Evolutionary conservation across 2,797 vertebrate species (phyloP).

Genomic region (Acanthurus tractus): DNA sequence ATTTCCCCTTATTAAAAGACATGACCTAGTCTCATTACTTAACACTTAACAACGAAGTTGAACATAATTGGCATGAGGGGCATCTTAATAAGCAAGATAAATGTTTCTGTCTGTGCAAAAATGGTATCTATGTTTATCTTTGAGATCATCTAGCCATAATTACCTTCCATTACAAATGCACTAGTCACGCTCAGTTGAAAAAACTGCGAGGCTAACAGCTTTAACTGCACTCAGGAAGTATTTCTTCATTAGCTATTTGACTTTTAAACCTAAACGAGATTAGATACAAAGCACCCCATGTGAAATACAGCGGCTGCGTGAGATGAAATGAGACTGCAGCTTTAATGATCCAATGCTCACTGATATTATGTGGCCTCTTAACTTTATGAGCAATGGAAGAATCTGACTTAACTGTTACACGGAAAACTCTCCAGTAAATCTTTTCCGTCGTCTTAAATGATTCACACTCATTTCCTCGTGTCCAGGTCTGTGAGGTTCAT

Average conservation of each 20-base stretch:
- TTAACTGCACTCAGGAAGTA: constrained; percentile 10
- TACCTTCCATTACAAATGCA: constrained; percentile 34
- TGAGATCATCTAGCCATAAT: constrained; percentile 47
- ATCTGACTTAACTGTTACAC: constrained; percentile 1
- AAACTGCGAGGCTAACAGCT: constrained; percentile 24
- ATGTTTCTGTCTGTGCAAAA: constrained; percentile 26
- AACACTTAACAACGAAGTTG: constrained; percentile 33
- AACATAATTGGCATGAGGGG: constrained; percentile 27
- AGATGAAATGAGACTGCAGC: constrained; percentile 25
- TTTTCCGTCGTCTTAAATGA: constrained; percentile 41
- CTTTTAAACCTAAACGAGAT: constrained; percentile 43
- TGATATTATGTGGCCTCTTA: constrained; percentile 15
- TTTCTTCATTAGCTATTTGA: constrained; percentile 31
- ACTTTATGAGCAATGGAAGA: constrained; percentile 36
- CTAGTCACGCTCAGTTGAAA: constrained; percentile 31
- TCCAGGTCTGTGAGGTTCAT: constrained; percentile 53
- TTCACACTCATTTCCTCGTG: constrained; percentile 11
- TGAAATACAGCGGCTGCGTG: constrained; percentile 26
- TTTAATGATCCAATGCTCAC: constrained; percentile 43
- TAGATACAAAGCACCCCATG: constrained; percentile 13
- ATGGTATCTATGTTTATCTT: constrained; percentile 50
- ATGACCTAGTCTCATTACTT: constrained; percentile 39
- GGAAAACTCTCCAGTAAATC: constrained; percentile 34
- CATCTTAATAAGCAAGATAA: constrained; percentile 46
- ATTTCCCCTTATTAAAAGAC: constrained; percentile 30